These are phyloP conservation scores for Drosophila greeni DNA, from an alignment of 2,888 invertebrate genomes.

Conservation along the genomic window DNA sequence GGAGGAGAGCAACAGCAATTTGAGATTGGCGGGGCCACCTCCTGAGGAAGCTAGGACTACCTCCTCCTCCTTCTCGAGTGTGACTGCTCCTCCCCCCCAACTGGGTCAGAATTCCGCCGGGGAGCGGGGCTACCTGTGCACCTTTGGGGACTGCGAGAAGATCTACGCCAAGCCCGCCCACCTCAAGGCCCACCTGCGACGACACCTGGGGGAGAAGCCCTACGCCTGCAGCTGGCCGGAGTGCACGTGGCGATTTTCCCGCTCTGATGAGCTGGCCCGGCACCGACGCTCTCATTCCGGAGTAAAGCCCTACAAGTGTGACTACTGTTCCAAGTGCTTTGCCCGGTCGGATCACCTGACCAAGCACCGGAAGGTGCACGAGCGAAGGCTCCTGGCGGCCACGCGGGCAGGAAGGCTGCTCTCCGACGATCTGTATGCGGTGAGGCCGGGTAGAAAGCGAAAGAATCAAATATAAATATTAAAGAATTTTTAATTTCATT, in stretches of 20 bases:
- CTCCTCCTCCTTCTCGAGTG: too few species aligned
- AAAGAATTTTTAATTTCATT: background rate
- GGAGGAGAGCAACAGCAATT: conserved; percentile 78
- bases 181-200: conserved; percentile 90
- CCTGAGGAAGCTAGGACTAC: background rate
- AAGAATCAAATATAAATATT: conserved; percentile 66
- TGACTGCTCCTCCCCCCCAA: conserved; percentile 59
- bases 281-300: conserved; percentile 97
- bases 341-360: conserved; percentile 95
- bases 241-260: conserved; percentile 95
- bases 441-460: conserved; percentile 77
- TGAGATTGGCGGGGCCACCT: conserved; percentile 51
- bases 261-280: conserved; percentile 95
- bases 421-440: conserved; percentile 70
- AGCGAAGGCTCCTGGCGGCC: conserved; percentile 81
- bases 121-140: conserved; percentile 84
- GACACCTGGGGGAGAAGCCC: conserved; percentile 89
- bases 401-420: conserved; percentile 68
- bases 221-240: conserved; percentile 87
- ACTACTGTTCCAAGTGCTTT: conserved; percentile 91
- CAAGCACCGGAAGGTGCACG: conserved; percentile 93
- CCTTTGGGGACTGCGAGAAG: conserved; percentile 86
- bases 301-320: conserved; percentile 94
- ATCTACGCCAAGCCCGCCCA: conserved; percentile 94
- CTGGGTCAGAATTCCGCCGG: conserved; percentile 69